phyloP scores from a whole-genome alignment of 2,888 invertebrate species.

The Gymnocheta viridis region DNA sequence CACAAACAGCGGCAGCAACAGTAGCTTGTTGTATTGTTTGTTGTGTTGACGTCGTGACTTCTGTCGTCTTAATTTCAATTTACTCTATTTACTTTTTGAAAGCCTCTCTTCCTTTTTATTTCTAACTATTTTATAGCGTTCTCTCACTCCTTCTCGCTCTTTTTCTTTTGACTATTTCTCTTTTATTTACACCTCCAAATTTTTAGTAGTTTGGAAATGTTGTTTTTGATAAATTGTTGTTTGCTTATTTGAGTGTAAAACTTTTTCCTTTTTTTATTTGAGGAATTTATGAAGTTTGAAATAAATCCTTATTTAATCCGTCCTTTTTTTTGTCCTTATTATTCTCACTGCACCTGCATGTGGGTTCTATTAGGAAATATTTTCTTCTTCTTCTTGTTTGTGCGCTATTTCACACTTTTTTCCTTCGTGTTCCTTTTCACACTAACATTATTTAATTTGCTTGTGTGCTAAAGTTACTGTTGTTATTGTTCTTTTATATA shows the following conservation, averaged over 20 bases:
- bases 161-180: background rate
- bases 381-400: conserved; percentile 23
- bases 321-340: conserved; percentile 15
- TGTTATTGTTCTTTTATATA: conserved; percentile 4
- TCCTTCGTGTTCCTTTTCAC: conserved; percentile 22
- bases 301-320: conserved; percentile 17
- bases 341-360: conserved; percentile 38
- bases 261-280: conserved; percentile 3
- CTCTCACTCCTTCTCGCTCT: background rate
- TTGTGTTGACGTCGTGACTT: conserved; percentile 75
- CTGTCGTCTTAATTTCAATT: conserved; percentile 36
- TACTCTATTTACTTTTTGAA: conserved; percentile 5
- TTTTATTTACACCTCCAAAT: background rate
- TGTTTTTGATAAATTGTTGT: background rate
- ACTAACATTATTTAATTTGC: conserved; percentile 46
- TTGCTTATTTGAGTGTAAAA: conserved; percentile 12
- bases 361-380: conserved; percentile 17
- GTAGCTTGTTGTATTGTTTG: conserved; percentile 76
- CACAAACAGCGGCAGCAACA: conserved; percentile 76
- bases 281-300: conserved; percentile 1
- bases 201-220: background rate
- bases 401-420: conserved; percentile 38
- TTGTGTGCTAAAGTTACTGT: background rate
- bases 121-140: background rate
- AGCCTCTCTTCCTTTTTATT: background rate